Evolutionary conservation across 2,888 invertebrate genomes (phyloP), one percentile per base, ranked within the genome.

Genomic region (Dione vanillae): DNA sequence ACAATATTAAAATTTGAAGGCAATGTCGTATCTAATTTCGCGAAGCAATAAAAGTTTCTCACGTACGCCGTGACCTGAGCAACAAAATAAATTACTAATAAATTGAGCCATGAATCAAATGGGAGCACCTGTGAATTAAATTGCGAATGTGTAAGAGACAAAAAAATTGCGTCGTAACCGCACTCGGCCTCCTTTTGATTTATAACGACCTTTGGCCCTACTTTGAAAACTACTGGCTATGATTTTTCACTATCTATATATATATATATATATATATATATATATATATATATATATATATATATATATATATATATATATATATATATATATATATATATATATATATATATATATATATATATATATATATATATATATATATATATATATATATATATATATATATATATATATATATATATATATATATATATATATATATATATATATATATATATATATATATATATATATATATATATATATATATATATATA

Each of bases 81-180:
- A 70, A 67, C 67, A 65, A 72, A 70, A 74, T 76, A 76, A 76
- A 75, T 76, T 75, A 76, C 69, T 54, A 70, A 70, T 75, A 76
- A 77, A 76, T 75, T 76, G 74, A 71, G 70, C 69, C 71, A 75
- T 76, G 72, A 77, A 75, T 77, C 76, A 75, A 76, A 75, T 67
- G 58, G 71, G 74, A 74, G 65, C 77, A 78, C 78, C 75, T 74
- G 76, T 75, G 77, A 76, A 77, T 77, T 76, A 76, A 76, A 77
- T 74, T 73, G 75, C 61, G 69, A 77, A 74, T 76, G 74, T 75
- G 74, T 67, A 66, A 69, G 75, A 76, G 74, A 77, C 74, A 75
- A 77, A 78, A 75, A 75, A 76, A 72, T 71, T 61, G 70, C 59
- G 75, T 75, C 75, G 75, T 76, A 75, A 77, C 78, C 73, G 68